A percentile compares a stretch with the other conserved stretches of the same genome.
Evolutionary conservation across 1,140 invertebrate genomes (phyloP).

Genomic region (Penaeus japonicus): DNA sequence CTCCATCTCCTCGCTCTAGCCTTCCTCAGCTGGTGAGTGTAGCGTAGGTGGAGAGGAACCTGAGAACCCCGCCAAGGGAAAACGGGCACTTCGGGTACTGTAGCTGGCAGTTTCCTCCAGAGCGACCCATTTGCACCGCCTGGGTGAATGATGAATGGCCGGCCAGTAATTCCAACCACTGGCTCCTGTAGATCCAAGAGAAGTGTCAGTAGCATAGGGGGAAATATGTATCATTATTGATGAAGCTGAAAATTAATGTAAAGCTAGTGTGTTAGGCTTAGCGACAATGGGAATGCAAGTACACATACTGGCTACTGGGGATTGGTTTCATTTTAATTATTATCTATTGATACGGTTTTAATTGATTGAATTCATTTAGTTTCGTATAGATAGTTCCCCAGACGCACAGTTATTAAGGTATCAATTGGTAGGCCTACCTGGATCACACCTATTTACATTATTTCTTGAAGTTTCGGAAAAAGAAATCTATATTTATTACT

Average conservation of each 20-base stretch:
- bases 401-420: too few relatives aligned
- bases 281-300: too few relatives aligned
- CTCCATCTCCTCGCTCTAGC: not conserved
- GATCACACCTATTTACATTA: too few relatives aligned
- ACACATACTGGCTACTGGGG: too few relatives aligned
- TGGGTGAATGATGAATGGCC: conserved; percentile 32
- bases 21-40: not conserved
- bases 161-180: conserved; percentile 25
- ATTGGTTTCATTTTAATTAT: too few relatives aligned
- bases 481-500: too few relatives aligned
- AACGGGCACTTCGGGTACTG: conserved; percentile 56
- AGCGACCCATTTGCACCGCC: conserved; percentile 37
- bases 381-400: too few relatives aligned
- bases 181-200: conserved; percentile 24
- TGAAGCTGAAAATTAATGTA: conserved; percentile 61
- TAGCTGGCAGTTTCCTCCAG: not conserved
- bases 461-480: too few relatives aligned
- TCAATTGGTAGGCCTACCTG: too few relatives aligned
- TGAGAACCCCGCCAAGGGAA: conserved; percentile 45
- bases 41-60: conserved; percentile 40
- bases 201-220: too few relatives aligned
- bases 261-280: conserved; percentile 58
- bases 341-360: too few relatives aligned
- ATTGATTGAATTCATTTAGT: too few relatives aligned
- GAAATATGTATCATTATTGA: not conserved